Evolutionary conservation across 1,140 invertebrate genomes (phyloP), one percentile per base, ranked within the genome.

Genomic region (Calliopsis andreniformis): DNA sequence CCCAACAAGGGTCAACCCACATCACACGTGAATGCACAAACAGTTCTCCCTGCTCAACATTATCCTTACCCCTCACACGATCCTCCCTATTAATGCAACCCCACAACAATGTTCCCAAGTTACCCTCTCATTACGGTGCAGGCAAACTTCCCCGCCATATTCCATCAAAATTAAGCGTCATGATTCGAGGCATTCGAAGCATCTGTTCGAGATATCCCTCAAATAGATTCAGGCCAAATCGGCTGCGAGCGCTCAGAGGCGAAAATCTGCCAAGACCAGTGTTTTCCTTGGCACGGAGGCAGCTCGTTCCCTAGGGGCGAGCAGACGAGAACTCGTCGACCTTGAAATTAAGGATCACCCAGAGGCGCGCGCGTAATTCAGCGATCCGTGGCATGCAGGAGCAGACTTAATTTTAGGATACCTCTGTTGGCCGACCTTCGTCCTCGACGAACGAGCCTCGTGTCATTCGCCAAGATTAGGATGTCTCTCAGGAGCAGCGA

Each of bases 281-380:
- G 25, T 56, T 32, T 56, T 56, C 30, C 28, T 56, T 32, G 25
- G 53, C 53, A 32, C 53, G 23, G 53, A 20, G 14, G 28, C n/a
- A 49, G 18, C 45, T 23, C 45, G 45, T 39, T 10, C 35, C 10
- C 35, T 5, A 10, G 35, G 35, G 10, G 35, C 35, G 35, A 39
- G 35, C 35, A 20, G 47, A 20, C 47, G n/a, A n/a, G 7, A 49
- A 8, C 47, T 49, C 20, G n/a, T 23, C 47, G 47, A 49, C 47
- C 47, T 49, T 49, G 47, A 49, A 49, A 49, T 49, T 23, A 49
- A 49, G 47, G 47, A 49, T 49, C n/a, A 49, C 8, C n/a, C 7
- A 0, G 20, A 23, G n/a, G n/a, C n/a, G 47, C 45, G 47, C 18
- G 47, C 47, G 47, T 49, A 23, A 23, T 49, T n/a, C 47, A 7